Evolutionary conservation across 2,113 vertebrate species (phyloP), one percentile per base, ranked within the genome.

Genomic region (Ovibos moschatus): DNA sequence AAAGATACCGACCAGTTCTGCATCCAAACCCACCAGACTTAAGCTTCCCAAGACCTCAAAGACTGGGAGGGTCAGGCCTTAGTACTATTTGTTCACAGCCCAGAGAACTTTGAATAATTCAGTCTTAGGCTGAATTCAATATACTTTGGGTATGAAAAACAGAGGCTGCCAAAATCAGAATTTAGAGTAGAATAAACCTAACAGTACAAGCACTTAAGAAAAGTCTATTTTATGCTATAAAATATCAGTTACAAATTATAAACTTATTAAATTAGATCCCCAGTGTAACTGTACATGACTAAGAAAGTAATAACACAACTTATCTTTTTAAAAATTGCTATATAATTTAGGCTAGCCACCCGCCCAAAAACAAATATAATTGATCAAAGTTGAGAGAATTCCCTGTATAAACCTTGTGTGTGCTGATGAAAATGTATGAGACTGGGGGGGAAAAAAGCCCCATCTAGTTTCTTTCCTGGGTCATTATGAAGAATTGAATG

Each of bases 231-330:
- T 60, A 21, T 50, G 79, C 58, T 78, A n/a, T 78, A 91, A 94
- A 94, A 58, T 57, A 58, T 27, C 43, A 86, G 78, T 71, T 85
- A 94, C 45, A 83, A 91, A 62, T 95, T 55, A 92, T 36, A 91
- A 95, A 82, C 86, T 86, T 88, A 97, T 28, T 91, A 93, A 94
- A 89, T 62, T 55, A 91, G 79, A 53, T 76, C 57, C 57, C 74
- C 51, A n/a, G 19, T 91, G 45, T 83, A 93, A 96, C 51, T 81
- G 9, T 74, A 89, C 76, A 51, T 28, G 55, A 87, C 83, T 33
- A 79, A 87, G 28, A 97, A 96, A 89, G 79, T 87, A 83, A 90
- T 91, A 81, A 94, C 78, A 36, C 1, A 16, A 87, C 60, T 89
- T 92, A 64, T 55, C 50, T 71, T 78, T 84, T 74, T 76, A 36